phyloP scores from a whole-genome alignment of 2,888 invertebrate genomes.

The Lissocephala sabroskyi region DNA sequence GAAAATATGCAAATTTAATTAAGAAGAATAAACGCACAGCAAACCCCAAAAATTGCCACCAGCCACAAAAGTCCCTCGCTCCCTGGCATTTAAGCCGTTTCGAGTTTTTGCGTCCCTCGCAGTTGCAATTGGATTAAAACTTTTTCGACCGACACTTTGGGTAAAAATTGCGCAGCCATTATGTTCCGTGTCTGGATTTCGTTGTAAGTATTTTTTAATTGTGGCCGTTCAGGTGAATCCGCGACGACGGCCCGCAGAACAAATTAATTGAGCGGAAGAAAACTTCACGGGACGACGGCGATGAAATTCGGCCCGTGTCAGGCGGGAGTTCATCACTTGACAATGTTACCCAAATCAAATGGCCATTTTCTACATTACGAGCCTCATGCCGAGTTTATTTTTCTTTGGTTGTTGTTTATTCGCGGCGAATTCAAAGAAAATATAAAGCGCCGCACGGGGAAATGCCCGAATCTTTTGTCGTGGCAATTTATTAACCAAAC shows the following conservation, averaged over 20 bases:
- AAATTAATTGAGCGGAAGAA: no score
- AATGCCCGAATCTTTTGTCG: slow-evolving; percentile 14
- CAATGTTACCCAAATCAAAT: slow-evolving; percentile 16
- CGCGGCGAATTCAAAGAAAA: slow-evolving; percentile 52
- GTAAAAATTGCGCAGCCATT: not conserved
- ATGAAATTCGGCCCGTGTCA: no score
- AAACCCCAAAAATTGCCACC: not conserved
- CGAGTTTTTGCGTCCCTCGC: not conserved
- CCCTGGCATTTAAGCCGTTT: no score
- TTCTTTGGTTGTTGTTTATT: slow-evolving; percentile 17
- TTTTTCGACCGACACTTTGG: not conserved
- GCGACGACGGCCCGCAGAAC: no score
- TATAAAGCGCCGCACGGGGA: slow-evolving; percentile 14
- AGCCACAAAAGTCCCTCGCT: not conserved
- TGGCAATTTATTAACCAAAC: slow-evolving; percentile 24
- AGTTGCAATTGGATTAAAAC: not conserved
- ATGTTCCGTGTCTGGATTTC: no score
- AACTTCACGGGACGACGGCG: no score
- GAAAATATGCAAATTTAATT: slow-evolving; percentile 64
- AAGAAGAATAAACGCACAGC: slow-evolving; percentile 29
- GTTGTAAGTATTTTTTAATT: no score
- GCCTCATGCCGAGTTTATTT: not conserved
- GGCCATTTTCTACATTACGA: slow-evolving; percentile 1
- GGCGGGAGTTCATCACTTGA: no score
- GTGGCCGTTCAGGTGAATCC: no score